Evolutionary conservation across 2,888 invertebrate species (phyloP).

Genomic region (Dicycla oo): DNA sequence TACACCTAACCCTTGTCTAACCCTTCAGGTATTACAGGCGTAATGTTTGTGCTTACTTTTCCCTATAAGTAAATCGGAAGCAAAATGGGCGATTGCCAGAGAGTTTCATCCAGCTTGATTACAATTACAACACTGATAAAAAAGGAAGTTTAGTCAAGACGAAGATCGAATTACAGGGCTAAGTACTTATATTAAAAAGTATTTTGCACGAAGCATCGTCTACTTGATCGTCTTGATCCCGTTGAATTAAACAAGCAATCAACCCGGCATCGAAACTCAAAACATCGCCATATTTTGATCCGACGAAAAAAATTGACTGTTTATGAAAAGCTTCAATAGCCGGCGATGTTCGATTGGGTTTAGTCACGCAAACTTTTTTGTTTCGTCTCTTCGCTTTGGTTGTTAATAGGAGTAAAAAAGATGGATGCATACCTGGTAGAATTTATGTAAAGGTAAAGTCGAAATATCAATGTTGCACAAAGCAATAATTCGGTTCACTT

Average conservation of each 20-base stretch:
- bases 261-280: constrained; percentile 28
- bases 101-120: constrained; percentile 33
- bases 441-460: constrained; percentile 29
- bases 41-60: not conserved
- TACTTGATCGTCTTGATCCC: constrained; percentile 38
- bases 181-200: constrained; percentile 58
- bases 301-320: constrained; percentile 53
- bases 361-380: constrained; percentile 64
- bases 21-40: too few relatives aligned
- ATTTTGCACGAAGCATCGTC: constrained; percentile 54
- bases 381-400: constrained; percentile 29
- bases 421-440: constrained; percentile 13
- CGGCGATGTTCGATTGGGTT: constrained; percentile 53
- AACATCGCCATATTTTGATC: constrained; percentile 47
- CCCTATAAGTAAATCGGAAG: not conserved
- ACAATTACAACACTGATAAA: constrained; percentile 12
- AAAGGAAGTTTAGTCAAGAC: constrained; percentile 46
- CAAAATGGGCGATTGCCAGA: constrained; percentile 1
- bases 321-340: constrained; percentile 58
- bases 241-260: constrained; percentile 56
- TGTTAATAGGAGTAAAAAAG: constrained; percentile 46
- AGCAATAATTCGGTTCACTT: constrained; percentile 18
- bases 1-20: too few relatives aligned
- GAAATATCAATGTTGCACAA: constrained; percentile 30
- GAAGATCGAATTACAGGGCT: constrained; percentile 46